Evolutionary conservation across 2,888 invertebrate species (phyloP).

Genomic region (Eucriotettix oculatus): DNA sequence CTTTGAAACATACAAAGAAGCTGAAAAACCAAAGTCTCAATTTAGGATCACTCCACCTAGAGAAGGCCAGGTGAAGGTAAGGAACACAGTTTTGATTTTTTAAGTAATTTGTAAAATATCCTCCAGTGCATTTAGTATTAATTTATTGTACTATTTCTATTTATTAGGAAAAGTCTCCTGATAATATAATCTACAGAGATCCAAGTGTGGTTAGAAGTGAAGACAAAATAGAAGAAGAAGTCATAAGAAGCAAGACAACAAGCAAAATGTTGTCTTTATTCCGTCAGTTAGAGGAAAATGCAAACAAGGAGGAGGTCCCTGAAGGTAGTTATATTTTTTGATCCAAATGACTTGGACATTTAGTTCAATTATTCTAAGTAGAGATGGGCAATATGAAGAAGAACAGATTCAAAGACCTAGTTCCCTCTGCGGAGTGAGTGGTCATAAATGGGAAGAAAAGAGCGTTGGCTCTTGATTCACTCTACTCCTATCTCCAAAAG

Average conservation of each 20-base stretch:
- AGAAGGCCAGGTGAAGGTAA: slow-evolving; percentile 55
- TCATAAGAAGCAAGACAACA: slow-evolving; percentile 52
- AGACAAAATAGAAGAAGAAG: slow-evolving; percentile 29
- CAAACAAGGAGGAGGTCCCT: slow-evolving; percentile 32
- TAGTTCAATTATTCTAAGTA: background rate
- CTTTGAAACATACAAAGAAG: slow-evolving; percentile 73
- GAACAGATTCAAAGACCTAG: background rate
- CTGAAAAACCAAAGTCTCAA: slow-evolving; percentile 46
- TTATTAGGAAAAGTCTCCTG: slow-evolving; percentile 44
- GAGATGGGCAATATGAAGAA: background rate
- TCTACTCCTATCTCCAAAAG: too few relatives aligned
- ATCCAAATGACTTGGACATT: background rate
- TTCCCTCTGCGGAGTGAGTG: too few relatives aligned
- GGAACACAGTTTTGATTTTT: background rate
- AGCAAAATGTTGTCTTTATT: slow-evolving; percentile 78
- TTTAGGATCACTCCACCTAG: slow-evolving; percentile 82
- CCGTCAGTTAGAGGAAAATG: slow-evolving; percentile 69
- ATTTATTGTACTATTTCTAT: background rate
- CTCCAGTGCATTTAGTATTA: background rate
- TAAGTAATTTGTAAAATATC: background rate
- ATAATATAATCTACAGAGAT: slow-evolving; percentile 55
- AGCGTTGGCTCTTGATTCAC: too few relatives aligned
- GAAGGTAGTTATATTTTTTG: slow-evolving; percentile 21
- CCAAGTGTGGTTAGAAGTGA: slow-evolving; percentile 51
- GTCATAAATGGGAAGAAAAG: too few relatives aligned